Percentiles rank a stretch among this genome's conserved stretches.
Conservation (phyloP, 2,888 invertebrate species). For the Xylocampa areola region DNA sequence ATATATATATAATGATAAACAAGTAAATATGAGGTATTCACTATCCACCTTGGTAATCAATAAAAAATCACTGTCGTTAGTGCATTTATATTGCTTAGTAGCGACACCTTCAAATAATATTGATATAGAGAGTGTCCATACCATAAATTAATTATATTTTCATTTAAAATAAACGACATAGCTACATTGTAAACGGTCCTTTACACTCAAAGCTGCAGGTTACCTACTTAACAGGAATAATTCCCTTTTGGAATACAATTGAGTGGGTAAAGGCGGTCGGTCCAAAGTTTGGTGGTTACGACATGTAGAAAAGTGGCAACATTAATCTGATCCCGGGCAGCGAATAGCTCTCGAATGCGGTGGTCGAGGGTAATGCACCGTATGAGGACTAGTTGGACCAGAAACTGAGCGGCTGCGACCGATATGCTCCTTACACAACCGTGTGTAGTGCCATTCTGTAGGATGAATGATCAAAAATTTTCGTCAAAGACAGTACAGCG, state of each 20-base stretch:
- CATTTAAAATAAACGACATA: too few species aligned
- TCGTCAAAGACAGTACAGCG: too few species aligned
- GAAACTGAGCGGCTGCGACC: constrained; percentile 77
- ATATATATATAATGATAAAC: too few species aligned
- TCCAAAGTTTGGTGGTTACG: constrained; percentile 76
- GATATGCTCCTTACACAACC: constrained; percentile 61
- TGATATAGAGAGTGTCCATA: too few species aligned
- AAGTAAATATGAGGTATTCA: too few species aligned
- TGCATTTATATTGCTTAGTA: too few species aligned
- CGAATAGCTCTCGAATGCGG: constrained; percentile 86
- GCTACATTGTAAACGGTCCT: too few species aligned
- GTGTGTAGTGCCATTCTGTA: constrained; percentile 5
- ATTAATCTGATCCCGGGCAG: constrained; percentile 87
- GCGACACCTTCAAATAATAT: too few species aligned
- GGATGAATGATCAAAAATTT: too few species aligned
- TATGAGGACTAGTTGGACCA: constrained; percentile 81
- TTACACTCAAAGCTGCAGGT: constrained; percentile 23
- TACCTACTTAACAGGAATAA: constrained; percentile 47
- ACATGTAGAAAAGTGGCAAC: constrained; percentile 87
- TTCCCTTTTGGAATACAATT: constrained; percentile 60
- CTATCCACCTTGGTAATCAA: too few species aligned
- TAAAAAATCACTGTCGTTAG: too few species aligned
- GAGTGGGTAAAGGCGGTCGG: constrained; percentile 56
- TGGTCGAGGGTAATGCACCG: constrained; percentile 87
- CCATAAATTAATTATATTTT: too few species aligned